phyloP scores from a whole-genome alignment of 2,888 invertebrate genomes.

The Griposia aprilina region DNA sequence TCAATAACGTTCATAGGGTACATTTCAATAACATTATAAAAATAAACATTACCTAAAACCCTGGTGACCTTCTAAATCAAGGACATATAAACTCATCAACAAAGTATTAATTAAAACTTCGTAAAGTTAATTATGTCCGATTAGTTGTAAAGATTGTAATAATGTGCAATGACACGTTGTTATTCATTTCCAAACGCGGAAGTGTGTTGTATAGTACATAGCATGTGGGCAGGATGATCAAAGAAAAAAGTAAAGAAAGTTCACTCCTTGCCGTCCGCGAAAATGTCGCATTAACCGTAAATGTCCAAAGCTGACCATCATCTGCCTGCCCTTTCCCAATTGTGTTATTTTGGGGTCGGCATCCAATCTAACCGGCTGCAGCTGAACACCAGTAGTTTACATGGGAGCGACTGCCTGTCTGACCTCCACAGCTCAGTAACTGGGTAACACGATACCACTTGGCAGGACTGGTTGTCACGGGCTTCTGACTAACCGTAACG shows the following conservation, averaged over 20 bases:
- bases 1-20: background rate
- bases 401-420: too few relatives aligned
- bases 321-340: background rate
- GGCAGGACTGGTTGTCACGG: too few relatives aligned
- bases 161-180: background rate
- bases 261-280: background rate
- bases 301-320: background rate
- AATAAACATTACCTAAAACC: background rate
- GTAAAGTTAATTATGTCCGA: conserved; percentile 8
- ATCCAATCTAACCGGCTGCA: too few relatives aligned
- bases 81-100: background rate
- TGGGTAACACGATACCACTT: too few relatives aligned
- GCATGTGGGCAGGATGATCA: too few relatives aligned
- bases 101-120: background rate
- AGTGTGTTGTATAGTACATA: background rate
- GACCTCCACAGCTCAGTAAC: too few relatives aligned
- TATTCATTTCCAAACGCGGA: conserved; percentile 5
- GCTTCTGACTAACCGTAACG: too few relatives aligned
- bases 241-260: background rate
- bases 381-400: too few relatives aligned
- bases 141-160: background rate
- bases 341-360: too few relatives aligned
- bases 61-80: background rate
- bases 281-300: background rate
- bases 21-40: background rate